These are phyloP conservation scores for Eupithecia exiguata DNA, from an alignment of 2,888 invertebrate species.

Conservation along the genomic window DNA sequence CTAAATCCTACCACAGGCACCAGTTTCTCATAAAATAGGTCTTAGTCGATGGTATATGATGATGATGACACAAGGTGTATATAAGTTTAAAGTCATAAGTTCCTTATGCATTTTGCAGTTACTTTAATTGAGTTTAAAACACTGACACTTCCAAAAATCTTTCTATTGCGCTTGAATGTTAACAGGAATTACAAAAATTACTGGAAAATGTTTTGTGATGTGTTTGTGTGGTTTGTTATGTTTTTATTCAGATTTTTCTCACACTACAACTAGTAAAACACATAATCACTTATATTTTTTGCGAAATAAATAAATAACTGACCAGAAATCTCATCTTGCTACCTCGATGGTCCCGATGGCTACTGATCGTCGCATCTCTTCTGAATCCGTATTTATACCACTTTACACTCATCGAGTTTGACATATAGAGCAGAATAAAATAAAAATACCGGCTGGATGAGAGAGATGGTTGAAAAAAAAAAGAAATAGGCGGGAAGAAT, in stretches of 20 bases:
- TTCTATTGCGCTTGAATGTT: not conserved
- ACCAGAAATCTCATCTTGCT: constrained; percentile 80
- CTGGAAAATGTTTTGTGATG: no score
- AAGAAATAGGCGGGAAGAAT: constrained; percentile 65
- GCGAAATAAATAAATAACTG: constrained; percentile 49
- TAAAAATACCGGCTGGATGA: constrained; percentile 48
- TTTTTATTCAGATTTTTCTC: not conserved
- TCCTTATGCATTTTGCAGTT: not conserved
- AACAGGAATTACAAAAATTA: not conserved
- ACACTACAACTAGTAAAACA: not conserved
- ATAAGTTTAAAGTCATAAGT: not conserved
- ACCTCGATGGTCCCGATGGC: constrained; percentile 62
- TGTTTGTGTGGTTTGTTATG: no score
- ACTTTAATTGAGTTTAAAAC: not conserved
- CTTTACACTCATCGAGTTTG: constrained; percentile 48
- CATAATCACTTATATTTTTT: not conserved
- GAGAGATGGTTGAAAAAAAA: constrained; percentile 53
- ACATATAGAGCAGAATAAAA: constrained; percentile 54
- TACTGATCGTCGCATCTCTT: constrained; percentile 68
- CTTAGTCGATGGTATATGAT: not conserved
- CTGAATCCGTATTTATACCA: constrained; percentile 67
- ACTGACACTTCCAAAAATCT: not conserved
- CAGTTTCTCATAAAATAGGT: no score
- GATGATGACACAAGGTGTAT: not conserved
- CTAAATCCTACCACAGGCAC: no score